phyloP scores from a whole-genome alignment of 2,113 vertebrate species.

The Synchiropus splendidus region DNA sequence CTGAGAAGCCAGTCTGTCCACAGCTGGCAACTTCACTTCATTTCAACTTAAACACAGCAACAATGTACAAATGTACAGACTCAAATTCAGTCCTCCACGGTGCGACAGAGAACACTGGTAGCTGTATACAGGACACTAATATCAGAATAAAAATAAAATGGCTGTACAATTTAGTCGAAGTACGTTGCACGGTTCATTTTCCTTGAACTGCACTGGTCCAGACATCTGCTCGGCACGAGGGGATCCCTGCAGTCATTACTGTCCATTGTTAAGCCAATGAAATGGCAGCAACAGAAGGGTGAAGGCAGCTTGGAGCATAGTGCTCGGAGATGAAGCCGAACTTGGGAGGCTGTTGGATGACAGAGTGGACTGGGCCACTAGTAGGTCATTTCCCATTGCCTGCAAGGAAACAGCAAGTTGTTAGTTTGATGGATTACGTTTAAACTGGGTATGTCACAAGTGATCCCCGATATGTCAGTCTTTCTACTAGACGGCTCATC shows the following conservation, averaged over 20 bases:
- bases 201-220: slow-evolving; percentile 21
- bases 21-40: slow-evolving; percentile 34
- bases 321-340: slow-evolving; percentile 26
- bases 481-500: too few species aligned
- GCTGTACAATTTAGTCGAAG: slow-evolving; percentile 47
- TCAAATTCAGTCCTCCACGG: slow-evolving; percentile 16
- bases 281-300: slow-evolving; percentile 43
- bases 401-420: slow-evolving; percentile 24
- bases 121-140: slow-evolving; percentile 30
- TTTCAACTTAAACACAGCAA: slow-evolving; percentile 29
- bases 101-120: slow-evolving; percentile 21
- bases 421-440: slow-evolving; percentile 3
- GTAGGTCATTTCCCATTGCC: slow-evolving; percentile 56
- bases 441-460: too few species aligned
- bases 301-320: slow-evolving; percentile 27
- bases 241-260: slow-evolving; percentile 38
- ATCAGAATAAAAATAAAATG: slow-evolving; percentile 32
- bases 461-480: too few species aligned
- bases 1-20: slow-evolving; percentile 33
- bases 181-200: slow-evolving; percentile 20
- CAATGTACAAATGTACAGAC: slow-evolving; percentile 58
- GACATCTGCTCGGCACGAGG: slow-evolving; percentile 24
- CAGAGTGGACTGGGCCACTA: slow-evolving; percentile 50
- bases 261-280: slow-evolving; percentile 35
- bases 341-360: slow-evolving; percentile 52